phyloP scores from a whole-genome alignment of 1,140 invertebrate species.

The Drosophila truncata region DNA sequence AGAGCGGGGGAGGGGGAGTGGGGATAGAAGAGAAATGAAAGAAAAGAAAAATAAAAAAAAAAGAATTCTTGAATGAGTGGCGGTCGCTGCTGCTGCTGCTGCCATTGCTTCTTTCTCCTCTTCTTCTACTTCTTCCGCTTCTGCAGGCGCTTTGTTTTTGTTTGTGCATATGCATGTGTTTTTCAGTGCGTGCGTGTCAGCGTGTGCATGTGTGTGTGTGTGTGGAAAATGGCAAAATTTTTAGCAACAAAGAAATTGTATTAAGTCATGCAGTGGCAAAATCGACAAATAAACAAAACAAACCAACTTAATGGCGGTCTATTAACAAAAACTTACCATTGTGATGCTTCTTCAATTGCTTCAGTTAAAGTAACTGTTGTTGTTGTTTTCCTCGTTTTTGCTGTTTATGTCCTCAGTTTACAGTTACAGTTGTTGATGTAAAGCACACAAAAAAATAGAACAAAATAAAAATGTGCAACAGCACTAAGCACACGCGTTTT shows the following conservation, averaged over 20 bases:
- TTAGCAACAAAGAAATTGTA: slow-evolving; percentile 50
- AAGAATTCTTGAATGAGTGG: slow-evolving; percentile 45
- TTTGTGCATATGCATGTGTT: slow-evolving; percentile 2
- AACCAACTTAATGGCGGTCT: neutral
- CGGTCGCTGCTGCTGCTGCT: neutral
- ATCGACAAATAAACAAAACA: slow-evolving; percentile 10
- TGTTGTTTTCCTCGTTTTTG: slow-evolving; percentile 6
- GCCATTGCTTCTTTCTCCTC: neutral
- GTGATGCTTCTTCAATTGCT: slow-evolving; percentile 30
- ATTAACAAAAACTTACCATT: slow-evolving; percentile 32
- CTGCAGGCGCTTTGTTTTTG: slow-evolving; percentile 43
- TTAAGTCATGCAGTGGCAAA: slow-evolving; percentile 42
- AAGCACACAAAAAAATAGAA: slow-evolving; percentile 30
- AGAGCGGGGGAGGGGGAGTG: neutral
- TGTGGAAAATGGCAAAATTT: slow-evolving; percentile 13
- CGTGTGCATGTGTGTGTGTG: slow-evolving; percentile 8
- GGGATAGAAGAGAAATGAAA: neutral
- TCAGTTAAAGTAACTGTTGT: slow-evolving; percentile 20
- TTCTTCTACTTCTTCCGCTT: slow-evolving; percentile 21
- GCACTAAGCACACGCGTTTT: slow-evolving; percentile 32
- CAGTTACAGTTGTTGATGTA: slow-evolving; percentile 5
- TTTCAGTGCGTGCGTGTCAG: neutral
- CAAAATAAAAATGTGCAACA: slow-evolving; percentile 6
- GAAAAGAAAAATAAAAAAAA: slow-evolving; percentile 2
- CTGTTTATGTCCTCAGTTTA: neutral